Conservation (phyloP, 2,888 invertebrate species). For the Euplagia quadripunctaria region DNA sequence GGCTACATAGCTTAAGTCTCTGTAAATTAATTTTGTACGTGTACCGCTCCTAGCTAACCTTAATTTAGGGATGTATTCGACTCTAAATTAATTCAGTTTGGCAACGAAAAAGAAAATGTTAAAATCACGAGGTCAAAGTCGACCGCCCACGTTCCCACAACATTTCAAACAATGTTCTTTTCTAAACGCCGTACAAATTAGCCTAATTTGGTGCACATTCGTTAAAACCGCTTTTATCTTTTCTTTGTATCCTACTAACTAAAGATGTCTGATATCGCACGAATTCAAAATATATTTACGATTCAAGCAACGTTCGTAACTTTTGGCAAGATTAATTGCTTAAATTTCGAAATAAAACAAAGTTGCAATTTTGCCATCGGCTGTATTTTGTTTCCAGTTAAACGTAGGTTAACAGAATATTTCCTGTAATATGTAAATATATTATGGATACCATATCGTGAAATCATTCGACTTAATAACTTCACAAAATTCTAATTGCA, state of each 20-base stretch:
- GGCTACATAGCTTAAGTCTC: constrained; percentile 42
- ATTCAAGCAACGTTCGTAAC: constrained; percentile 44
- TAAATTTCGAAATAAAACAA: constrained; percentile 43
- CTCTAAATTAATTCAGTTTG: constrained; percentile 62
- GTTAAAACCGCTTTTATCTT: constrained; percentile 30
- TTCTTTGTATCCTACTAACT: constrained; percentile 26
- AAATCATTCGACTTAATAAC: background rate
- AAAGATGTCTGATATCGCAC: constrained; percentile 38
- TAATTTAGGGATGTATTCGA: constrained; percentile 61
- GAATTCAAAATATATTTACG: constrained; percentile 45
- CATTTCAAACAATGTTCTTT: constrained; percentile 39
- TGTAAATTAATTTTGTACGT: constrained; percentile 62
- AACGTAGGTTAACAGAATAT: background rate
- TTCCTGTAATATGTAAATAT: background rate
- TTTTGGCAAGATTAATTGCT: constrained; percentile 54
- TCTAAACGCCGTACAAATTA: constrained; percentile 34
- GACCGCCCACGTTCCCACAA: constrained; percentile 54
- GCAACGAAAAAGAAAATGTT: constrained; percentile 62
- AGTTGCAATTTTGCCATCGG: constrained; percentile 41
- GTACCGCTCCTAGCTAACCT: constrained; percentile 67
- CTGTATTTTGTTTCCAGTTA: constrained; percentile 32
- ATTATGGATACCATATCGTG: background rate
- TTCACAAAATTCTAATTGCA: background rate
- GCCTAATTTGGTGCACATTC: constrained; percentile 18
- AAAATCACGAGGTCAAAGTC: constrained; percentile 45